A percentile compares a stretch with the other conserved stretches of the same genome.
Conservation (phyloP, 2,888 invertebrate genomes). For the Calliopum simillimum region DNA sequence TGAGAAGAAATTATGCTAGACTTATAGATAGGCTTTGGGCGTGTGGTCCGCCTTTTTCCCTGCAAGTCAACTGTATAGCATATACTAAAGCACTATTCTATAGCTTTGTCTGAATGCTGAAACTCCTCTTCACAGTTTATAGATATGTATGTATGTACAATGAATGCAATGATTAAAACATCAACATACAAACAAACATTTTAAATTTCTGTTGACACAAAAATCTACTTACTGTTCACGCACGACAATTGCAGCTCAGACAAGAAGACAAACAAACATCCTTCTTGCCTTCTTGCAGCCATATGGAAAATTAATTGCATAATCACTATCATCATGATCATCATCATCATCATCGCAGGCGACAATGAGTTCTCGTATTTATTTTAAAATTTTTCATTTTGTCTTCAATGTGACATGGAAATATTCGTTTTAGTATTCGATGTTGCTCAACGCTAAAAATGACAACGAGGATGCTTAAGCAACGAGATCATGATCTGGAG, state of each 20-base stretch:
- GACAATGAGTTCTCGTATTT: too few species aligned
- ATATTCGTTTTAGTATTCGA: too few species aligned
- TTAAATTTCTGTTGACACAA: slow-evolving; percentile 2
- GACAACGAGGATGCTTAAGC: slow-evolving; percentile 7
- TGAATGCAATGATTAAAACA: slow-evolving; percentile 28
- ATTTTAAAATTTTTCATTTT: too few species aligned
- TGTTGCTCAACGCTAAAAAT: neutral
- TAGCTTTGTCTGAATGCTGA: too few species aligned
- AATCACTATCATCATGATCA: slow-evolving; percentile 7
- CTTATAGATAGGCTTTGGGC: too few species aligned
- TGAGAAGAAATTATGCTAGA: too few species aligned
- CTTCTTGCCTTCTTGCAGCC: slow-evolving; percentile 21
- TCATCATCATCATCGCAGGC: neutral
- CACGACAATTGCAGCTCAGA: slow-evolving; percentile 20
- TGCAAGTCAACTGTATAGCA: too few species aligned
- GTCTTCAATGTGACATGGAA: slow-evolving; percentile 1
- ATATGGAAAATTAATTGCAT: slow-evolving; percentile 29
- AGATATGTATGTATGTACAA: too few species aligned
- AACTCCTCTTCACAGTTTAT: too few species aligned
- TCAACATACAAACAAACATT: slow-evolving; percentile 16
- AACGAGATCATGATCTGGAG: slow-evolving; percentile 10
- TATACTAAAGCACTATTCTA: too few species aligned
- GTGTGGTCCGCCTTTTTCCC: too few species aligned
- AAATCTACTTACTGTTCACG: slow-evolving; percentile 28
- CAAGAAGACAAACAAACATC: neutral